These are phyloP conservation scores for Aphidoletes aphidimyza DNA, from an alignment of 2,888 invertebrate species.

Conservation along the genomic window DNA sequence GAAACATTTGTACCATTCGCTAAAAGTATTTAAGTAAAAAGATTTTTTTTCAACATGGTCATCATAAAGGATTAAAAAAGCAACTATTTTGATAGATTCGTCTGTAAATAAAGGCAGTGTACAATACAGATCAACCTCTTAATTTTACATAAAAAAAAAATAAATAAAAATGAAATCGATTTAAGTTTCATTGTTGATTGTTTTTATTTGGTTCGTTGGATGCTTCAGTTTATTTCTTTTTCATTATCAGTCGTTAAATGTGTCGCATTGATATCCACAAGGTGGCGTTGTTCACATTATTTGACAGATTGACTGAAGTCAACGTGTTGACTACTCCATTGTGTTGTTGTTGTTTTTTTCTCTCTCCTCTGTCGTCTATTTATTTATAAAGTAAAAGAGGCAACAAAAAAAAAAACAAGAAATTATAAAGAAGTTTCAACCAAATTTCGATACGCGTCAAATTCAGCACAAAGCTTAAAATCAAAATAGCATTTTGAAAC, in stretches of 20 bases:
- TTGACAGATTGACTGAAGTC: conserved; percentile 1
- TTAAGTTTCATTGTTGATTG: background rate
- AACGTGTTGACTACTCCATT: conserved; percentile 49
- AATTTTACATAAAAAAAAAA: background rate
- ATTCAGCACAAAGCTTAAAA: background rate
- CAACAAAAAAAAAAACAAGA: conserved; percentile 27
- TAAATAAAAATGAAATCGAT: background rate
- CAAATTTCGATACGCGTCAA: background rate
- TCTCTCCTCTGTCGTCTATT: too few species aligned
- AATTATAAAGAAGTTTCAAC: background rate
- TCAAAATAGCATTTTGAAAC: background rate
- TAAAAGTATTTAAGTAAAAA: conserved; percentile 6
- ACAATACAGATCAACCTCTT: background rate
- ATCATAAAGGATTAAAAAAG: background rate
- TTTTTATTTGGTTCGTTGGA: background rate
- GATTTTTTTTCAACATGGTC: background rate
- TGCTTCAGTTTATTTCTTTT: background rate
- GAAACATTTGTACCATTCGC: background rate
- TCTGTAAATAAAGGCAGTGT: conserved; percentile 39
- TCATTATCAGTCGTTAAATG: background rate
- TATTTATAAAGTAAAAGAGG: conserved; percentile 4
- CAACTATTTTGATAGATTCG: background rate
- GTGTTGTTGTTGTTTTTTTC: background rate
- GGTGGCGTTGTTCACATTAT: background rate
- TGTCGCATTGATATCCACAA: background rate